Evolutionary conservation across 2,113 vertebrate genomes (phyloP), one percentile per base, ranked within the genome.

Genomic region (Rhinoderma darwinii): DNA sequence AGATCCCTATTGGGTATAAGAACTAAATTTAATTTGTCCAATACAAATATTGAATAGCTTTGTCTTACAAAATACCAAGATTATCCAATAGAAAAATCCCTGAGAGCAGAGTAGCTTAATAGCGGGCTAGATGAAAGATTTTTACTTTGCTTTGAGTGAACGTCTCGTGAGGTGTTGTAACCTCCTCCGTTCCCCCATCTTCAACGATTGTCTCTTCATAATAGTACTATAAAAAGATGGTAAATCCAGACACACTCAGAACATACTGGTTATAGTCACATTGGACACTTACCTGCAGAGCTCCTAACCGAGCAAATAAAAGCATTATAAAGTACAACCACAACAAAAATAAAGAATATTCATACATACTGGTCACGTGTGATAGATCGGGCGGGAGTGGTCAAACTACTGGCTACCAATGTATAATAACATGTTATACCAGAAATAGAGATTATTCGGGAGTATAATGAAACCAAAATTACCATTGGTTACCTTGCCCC

Each of bases 131-230:
- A 74, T 75, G 25, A 32, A 41, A 7, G n/a, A 11, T 7, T 20
- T 79, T 79, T 85, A n/a, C 35, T 30, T 20, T 86, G 79, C 84
- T 44, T 32, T 63, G 0, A 56, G 39, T 47, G 41, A 11, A 35
- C 17, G 44, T 47, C 47, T 56, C 70, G 20, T 61, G 20, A 81
- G 78, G 14, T 35, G 43, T 70, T 35, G 43, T 70, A 96, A 98
- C 97, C 97, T 97, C 93, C 0, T 89, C 88, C 0, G 92, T 94
- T 77, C 91, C 88, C 20, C 90, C 93, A 76, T 96, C 94, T 84
- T 96, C 94, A 86, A 95, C 91, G 90, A 94, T 4, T 76, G 94
- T 93, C 88, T 96, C 97, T 94, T 96, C 96, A 88, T 93, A 95
- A 93, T 96, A 95, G 93, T 96, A 97, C 94, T 97, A 89, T 47